These are phyloP conservation scores for Garra rufa DNA, from an alignment of 2,113 vertebrate species.

Conservation along the genomic window DNA sequence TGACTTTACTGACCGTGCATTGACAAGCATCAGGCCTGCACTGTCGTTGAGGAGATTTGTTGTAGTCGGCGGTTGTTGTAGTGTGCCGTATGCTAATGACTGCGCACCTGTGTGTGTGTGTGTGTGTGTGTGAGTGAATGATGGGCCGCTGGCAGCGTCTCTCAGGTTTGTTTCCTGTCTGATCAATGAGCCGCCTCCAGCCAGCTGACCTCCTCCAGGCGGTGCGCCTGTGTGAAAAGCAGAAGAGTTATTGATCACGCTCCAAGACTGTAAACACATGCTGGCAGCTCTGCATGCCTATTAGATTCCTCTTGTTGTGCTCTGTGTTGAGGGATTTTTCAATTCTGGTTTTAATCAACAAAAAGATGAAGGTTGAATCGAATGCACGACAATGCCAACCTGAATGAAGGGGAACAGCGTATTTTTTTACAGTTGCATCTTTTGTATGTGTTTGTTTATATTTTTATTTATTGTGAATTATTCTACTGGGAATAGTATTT, in stretches of 20 bases:
- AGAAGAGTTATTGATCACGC: constrained; percentile 47
- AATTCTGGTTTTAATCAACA: constrained; percentile 41
- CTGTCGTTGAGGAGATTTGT: not conserved
- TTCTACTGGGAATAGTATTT: too few relatives aligned
- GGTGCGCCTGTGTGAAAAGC: constrained; percentile 2
- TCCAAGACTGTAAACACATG: constrained; percentile 39
- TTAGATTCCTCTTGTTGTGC: constrained; percentile 45
- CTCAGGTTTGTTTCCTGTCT: constrained; percentile 49
- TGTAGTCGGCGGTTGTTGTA: not conserved
- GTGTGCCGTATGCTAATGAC: not conserved
- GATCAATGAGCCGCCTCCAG: constrained; percentile 48
- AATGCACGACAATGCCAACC: not conserved
- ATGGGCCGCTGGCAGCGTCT: not conserved
- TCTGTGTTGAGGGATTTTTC: constrained; percentile 45
- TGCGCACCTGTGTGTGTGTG: constrained; percentile 8
- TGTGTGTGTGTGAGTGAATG: constrained; percentile 5
- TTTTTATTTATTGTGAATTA: not conserved
- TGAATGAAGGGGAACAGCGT: not conserved
- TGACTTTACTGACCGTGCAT: not conserved
- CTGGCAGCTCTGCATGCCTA: constrained; percentile 47
- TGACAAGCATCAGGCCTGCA: not conserved
- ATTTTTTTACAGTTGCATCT: too few relatives aligned
- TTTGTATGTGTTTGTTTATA: not conserved
- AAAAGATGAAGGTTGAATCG: constrained; percentile 5
- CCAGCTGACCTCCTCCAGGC: constrained; percentile 47